Conservation (phyloP, 2,113 vertebrate genomes). For the Geococcyx californianus region DNA sequence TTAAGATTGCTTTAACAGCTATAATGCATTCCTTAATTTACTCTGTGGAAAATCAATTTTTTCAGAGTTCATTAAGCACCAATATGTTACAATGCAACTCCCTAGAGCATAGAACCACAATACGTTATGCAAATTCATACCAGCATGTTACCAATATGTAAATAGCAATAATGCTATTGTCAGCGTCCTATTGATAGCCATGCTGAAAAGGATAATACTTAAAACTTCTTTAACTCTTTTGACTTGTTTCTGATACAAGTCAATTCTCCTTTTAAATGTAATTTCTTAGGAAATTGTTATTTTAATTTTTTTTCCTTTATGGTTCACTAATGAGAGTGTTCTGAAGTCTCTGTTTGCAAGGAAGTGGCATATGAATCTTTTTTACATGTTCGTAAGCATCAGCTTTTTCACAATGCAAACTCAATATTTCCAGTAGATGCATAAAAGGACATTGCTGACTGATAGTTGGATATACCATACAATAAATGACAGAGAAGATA, state of each 20-base stretch:
- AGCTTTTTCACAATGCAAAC: background rate
- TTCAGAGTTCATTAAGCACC: constrained; percentile 99
- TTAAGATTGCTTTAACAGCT: constrained; percentile 99
- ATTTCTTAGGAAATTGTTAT: constrained; percentile 11
- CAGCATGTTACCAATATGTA: constrained; percentile 93
- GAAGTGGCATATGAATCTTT: constrained; percentile 7
- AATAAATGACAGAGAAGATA: background rate
- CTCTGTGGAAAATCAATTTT: constrained; percentile 99
- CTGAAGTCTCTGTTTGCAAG: constrained; percentile 23
- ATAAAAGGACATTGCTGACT: background rate
- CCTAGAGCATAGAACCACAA: constrained; percentile 91
- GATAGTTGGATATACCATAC: background rate
- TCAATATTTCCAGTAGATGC: background rate
- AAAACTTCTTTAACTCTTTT: constrained; percentile 62
- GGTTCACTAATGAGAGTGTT: background rate
- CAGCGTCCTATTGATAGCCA: constrained; percentile 85
- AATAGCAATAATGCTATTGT: constrained; percentile 92
- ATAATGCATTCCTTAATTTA: constrained; percentile 99
- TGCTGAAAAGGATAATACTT: constrained; percentile 72
- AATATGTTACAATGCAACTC: constrained; percentile 99
- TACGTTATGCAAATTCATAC: constrained; percentile 98
- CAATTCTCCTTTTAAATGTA: background rate
- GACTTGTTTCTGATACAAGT: constrained; percentile 22
- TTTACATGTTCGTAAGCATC: background rate
- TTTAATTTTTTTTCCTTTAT: background rate